Percentiles rank a stretch among this genome's conserved stretches.
phyloP scores from a whole-genome alignment of 2,113 vertebrate genomes.

The Neodontobutis hainanensis region DNA sequence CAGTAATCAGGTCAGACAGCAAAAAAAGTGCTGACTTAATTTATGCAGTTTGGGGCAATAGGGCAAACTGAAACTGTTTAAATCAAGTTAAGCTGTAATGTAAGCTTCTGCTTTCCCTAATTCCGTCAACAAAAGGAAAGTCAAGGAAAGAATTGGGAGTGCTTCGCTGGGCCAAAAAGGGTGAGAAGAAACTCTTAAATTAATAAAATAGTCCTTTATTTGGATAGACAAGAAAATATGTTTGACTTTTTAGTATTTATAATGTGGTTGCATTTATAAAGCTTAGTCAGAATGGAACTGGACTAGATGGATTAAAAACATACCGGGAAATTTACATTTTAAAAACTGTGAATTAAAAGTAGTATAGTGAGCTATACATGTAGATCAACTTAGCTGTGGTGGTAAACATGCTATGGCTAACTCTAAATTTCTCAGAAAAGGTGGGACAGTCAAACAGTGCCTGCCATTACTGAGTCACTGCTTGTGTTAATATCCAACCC shows the following conservation, averaged over 20 bases:
- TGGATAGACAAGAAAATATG: background rate
- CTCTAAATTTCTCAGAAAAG: background rate
- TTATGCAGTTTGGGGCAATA: background rate
- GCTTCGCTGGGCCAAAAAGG: background rate
- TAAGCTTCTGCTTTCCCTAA: constrained; percentile 6
- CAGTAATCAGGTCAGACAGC: constrained; percentile 5
- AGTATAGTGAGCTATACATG: no score
- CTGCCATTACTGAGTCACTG: constrained; percentile 5
- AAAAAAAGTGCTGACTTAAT: constrained; percentile 4
- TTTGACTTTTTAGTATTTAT: background rate
- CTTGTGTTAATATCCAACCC: constrained; percentile 40
- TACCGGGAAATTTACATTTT: no score
- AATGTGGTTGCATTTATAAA: background rate
- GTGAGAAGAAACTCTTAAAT: background rate
- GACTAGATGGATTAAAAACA: background rate
- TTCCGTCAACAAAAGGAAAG: constrained; percentile 2
- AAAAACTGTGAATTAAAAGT: no score
- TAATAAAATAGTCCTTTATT: background rate
- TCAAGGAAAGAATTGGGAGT: background rate
- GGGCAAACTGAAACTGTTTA: constrained; percentile 5
- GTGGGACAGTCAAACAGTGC: background rate
- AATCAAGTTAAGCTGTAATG: constrained; percentile 6
- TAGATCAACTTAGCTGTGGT: no score
- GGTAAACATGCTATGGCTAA: background rate
- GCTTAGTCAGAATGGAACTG: background rate